Evolutionary conservation across 2,888 invertebrate species (phyloP).

Genomic region (Pegoplata infirma): DNA sequence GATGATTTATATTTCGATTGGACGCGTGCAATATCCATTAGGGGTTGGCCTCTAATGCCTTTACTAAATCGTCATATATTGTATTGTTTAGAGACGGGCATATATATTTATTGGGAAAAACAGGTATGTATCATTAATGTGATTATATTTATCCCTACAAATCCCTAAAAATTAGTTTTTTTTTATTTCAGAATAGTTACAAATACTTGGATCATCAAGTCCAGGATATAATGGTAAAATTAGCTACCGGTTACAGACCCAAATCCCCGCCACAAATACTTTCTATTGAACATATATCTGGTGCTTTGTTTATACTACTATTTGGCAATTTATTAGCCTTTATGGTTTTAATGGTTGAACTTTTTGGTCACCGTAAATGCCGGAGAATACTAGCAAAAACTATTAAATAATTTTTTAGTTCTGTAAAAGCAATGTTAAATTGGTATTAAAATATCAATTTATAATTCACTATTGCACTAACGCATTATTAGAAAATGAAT

Average conservation of each 20-base stretch:
- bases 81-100: constrained; percentile 72
- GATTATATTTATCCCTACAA: no score
- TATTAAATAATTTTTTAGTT: no score
- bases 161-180: no score
- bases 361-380: background rate
- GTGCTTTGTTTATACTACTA: constrained; percentile 70
- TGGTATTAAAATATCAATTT: no score
- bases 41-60: constrained; percentile 75
- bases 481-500: no score
- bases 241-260: constrained; percentile 66
- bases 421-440: no score
- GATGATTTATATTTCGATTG: constrained; percentile 76
- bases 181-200: constrained; percentile 64
- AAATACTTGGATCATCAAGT: constrained; percentile 71
- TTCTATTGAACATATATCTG: constrained; percentile 73
- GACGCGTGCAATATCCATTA: constrained; percentile 73
- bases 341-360: constrained; percentile 68
- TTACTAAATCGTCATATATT: constrained; percentile 71
- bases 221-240: constrained; percentile 68
- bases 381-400: no score
- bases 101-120: constrained; percentile 73
- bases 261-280: constrained; percentile 70
- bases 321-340: constrained; percentile 70
- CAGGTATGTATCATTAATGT: constrained; percentile 62
- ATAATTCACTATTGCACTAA: no score